Percentiles rank a stretch among this genome's conserved stretches.
These are phyloP conservation scores for Ctenodactylus gundi DNA, from an alignment of 2,113 vertebrate genomes.

Conservation along the genomic window DNA sequence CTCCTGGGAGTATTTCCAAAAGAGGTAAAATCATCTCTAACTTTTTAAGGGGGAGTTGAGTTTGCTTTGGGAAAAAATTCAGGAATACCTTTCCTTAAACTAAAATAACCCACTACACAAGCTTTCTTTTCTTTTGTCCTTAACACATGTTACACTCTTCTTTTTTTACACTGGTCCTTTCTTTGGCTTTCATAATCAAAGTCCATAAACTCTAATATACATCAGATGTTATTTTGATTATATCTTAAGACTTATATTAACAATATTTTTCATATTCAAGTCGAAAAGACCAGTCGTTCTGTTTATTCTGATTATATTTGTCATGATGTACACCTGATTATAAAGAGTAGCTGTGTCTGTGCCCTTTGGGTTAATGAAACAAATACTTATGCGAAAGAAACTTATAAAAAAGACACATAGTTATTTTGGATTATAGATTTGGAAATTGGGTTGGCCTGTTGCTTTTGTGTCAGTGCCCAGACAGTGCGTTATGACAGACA, in stretches of 20 bases:
- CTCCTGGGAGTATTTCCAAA: too few relatives aligned
- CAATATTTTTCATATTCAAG: background rate
- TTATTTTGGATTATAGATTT: background rate
- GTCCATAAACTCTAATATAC: too few relatives aligned
- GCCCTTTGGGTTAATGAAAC: background rate
- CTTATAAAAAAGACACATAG: background rate
- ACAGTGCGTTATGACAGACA: background rate
- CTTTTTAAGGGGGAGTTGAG: too few relatives aligned
- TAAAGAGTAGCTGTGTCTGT: background rate
- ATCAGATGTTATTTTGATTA: background rate
- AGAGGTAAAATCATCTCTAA: too few relatives aligned
- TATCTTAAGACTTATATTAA: background rate
- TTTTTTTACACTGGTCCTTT: rapidly evolving
- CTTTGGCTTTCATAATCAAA: background rate
- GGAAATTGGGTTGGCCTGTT: background rate
- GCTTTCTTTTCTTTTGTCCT: background rate
- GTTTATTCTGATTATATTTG: too few relatives aligned
- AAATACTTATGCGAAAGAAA: background rate
- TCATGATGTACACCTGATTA: background rate
- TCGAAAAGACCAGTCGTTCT: too few relatives aligned
- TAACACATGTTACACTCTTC: background rate
- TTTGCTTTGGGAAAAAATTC: background rate
- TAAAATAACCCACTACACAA: background rate
- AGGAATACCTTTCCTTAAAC: background rate
- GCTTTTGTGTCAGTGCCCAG: background rate